Evolutionary conservation across 2,113 vertebrate genomes (phyloP).

Genomic region (Drymodes brunneopygia): DNA sequence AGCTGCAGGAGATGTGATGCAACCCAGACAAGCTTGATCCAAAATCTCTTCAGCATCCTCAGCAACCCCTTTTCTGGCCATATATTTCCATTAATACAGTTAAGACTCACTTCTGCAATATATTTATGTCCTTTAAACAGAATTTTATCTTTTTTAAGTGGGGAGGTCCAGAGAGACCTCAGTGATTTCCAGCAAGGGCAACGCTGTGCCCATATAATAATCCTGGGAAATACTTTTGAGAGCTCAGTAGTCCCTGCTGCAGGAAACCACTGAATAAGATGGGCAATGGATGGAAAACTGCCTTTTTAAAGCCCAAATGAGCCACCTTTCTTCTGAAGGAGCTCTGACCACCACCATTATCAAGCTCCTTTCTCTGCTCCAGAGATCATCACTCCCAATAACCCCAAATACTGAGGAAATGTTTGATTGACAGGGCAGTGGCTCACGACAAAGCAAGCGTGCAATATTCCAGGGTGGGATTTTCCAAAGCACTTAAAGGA

Average conservation of each 20-base stretch:
- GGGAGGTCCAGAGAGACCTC: not conserved
- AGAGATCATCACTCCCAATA: not conserved
- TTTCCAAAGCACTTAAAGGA: constrained; percentile 14
- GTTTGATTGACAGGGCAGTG: constrained; percentile 45
- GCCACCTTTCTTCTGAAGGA: not conserved
- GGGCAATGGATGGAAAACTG: not conserved
- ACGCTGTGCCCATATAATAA: not conserved
- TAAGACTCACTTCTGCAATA: not conserved
- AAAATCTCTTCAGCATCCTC: not conserved
- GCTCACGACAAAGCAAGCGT: constrained; percentile 33
- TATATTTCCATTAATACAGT: not conserved
- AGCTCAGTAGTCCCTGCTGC: not conserved
- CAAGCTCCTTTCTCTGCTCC: not conserved
- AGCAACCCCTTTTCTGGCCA: not conserved
- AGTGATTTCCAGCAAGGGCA: not conserved
- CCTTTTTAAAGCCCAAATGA: not conserved
- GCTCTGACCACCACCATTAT: not conserved
- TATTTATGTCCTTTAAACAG: not conserved
- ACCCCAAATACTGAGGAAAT: not conserved
- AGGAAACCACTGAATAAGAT: not conserved
- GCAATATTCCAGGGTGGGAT: constrained; percentile 56
- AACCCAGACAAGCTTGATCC: not conserved
- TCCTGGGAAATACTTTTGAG: not conserved
- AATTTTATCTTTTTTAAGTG: not conserved
- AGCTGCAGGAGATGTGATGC: not conserved